Conservation (phyloP, 2,113 vertebrate genomes). For the Cynocephalus volans region DNA sequence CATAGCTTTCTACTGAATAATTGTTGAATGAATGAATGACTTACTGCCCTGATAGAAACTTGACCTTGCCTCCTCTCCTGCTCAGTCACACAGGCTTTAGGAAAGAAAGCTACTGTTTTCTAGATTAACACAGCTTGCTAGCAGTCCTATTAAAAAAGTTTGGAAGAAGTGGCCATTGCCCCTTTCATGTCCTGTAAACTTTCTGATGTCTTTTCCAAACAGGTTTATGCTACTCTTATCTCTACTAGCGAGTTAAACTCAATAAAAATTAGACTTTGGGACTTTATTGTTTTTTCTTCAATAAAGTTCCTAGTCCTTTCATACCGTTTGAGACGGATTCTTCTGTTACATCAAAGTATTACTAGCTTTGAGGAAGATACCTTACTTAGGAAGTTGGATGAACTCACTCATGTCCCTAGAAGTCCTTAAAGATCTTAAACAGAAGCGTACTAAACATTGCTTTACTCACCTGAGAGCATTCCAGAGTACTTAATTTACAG, state of each 20-base stretch:
- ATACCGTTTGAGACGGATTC: constrained; percentile 2
- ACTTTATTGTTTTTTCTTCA: constrained; percentile 42
- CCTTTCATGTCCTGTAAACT: constrained; percentile 7
- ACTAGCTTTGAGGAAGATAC: constrained; percentile 2
- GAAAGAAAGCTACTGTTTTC: background rate
- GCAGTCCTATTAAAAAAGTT: background rate
- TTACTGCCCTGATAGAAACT: background rate
- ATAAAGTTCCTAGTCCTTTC: background rate
- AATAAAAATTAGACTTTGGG: background rate
- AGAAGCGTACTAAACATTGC: background rate
- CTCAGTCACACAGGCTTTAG: background rate
- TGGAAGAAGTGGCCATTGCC: background rate
- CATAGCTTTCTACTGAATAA: background rate
- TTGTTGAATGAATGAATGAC: constrained; percentile 6
- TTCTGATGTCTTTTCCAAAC: constrained; percentile 5
- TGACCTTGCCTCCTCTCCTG: background rate
- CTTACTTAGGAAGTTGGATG: constrained; percentile 6
- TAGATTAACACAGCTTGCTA: background rate
- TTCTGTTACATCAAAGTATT: constrained; percentile 51
- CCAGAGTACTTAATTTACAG: background rate
- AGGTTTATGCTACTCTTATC: background rate
- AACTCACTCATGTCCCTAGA: constrained; percentile 47
- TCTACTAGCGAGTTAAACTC: background rate
- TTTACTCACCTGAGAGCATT: background rate
- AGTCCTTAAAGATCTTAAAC: constrained; percentile 25